These are phyloP conservation scores for Troides aeacus DNA, from an alignment of 2,888 invertebrate genomes.

Conservation along the genomic window DNA sequence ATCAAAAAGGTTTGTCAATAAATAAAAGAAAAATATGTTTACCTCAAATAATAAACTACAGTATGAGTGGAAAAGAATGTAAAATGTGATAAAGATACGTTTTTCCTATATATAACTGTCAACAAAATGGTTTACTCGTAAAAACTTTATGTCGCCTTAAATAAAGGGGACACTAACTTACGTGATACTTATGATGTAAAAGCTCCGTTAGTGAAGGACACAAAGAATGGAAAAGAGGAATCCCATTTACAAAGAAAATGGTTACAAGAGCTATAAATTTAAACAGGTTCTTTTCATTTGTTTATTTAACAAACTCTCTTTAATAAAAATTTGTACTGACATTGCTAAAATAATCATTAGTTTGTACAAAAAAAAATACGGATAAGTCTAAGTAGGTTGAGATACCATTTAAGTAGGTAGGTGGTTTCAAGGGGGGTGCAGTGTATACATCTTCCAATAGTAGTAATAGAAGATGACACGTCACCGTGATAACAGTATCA, in stretches of 20 bases:
- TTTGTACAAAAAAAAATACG: no score
- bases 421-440: no score
- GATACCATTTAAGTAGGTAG: no score
- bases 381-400: no score
- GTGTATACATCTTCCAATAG: no score
- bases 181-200: slow-evolving; percentile 5
- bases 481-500: no score
- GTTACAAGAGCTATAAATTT: not conserved
- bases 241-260: slow-evolving; percentile 13
- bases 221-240: slow-evolving; percentile 10
- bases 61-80: not conserved
- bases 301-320: not conserved
- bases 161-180: slow-evolving; percentile 5
- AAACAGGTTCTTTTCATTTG: not conserved
- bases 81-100: not conserved
- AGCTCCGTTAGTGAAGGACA: not conserved
- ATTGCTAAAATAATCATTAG: not conserved
- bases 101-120: not conserved
- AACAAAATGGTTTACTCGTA: not conserved
- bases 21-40: not conserved
- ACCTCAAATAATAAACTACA: not conserved
- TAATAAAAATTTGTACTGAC: not conserved
- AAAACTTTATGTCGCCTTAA: not conserved
- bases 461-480: no score
- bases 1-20: not conserved